phyloP scores from a whole-genome alignment of 2,797 vertebrate species.

The Hemitrygon akajei region DNA sequence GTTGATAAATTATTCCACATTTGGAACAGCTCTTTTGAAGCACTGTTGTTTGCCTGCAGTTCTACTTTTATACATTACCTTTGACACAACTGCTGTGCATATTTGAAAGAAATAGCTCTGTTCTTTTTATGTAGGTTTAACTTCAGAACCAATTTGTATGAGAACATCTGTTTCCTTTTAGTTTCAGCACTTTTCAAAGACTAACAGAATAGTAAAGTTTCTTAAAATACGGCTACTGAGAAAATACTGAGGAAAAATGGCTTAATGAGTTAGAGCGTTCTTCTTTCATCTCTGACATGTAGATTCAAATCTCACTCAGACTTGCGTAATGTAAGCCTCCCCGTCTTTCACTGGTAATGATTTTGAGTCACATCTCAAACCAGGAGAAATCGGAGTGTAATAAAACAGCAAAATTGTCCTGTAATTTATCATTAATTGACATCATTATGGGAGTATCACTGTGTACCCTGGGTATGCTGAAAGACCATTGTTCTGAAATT shows the following conservation, averaged over 20 bases:
- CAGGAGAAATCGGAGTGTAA: neutral
- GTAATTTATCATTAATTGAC: neutral
- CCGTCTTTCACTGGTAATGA: neutral
- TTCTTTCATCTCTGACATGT: constrained; percentile 10
- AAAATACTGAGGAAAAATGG: neutral
- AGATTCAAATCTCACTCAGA: neutral
- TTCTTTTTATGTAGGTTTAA: constrained; percentile 16
- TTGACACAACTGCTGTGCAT: neutral
- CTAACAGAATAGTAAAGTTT: constrained; percentile 1
- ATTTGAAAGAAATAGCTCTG: constrained; percentile 5
- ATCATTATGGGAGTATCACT: neutral
- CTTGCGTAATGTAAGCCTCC: neutral
- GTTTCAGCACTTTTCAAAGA: neutral
- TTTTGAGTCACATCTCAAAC: neutral
- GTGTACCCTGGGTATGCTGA: neutral
- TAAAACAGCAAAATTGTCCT: neutral
- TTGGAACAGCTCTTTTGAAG: neutral
- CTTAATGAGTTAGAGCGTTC: neutral
- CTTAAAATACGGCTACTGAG: constrained; percentile 13
- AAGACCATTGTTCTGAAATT: neutral
- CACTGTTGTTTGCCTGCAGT: constrained; percentile 25
- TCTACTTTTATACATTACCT: neutral
- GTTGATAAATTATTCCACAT: constrained; percentile 9
- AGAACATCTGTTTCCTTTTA: constrained; percentile 24
- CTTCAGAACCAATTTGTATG: neutral